A percentile compares a stretch with the other conserved stretches of the same genome.
phyloP scores from a whole-genome alignment of 2,888 invertebrate species.

The Agrenia bidenticulata region DNA sequence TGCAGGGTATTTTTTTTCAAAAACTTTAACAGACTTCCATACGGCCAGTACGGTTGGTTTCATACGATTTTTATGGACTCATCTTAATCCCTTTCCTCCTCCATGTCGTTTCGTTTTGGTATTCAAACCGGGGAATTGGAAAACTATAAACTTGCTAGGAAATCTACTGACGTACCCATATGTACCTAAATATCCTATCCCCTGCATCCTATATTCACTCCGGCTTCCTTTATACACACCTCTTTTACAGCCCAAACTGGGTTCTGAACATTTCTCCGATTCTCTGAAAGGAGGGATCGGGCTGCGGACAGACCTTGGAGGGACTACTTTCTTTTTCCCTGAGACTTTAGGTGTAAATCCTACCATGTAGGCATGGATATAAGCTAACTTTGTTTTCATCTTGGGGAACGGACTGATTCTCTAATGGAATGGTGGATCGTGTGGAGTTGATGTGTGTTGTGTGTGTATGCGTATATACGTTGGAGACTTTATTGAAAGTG shows the following conservation, averaged over 20 bases:
- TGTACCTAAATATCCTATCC: no score
- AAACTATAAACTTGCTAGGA: slow-evolving; percentile 33
- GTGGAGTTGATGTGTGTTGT: no score
- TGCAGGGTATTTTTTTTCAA: neutral
- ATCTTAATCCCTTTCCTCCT: slow-evolving; percentile 14
- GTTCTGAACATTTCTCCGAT: neutral
- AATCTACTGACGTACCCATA: no score
- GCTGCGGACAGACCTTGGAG: no score
- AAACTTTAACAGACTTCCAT: slow-evolving; percentile 9
- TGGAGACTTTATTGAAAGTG: no score
- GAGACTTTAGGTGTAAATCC: no score
- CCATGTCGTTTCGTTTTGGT: slow-evolving; percentile 24
- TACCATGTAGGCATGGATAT: no score
- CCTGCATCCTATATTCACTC: neutral
- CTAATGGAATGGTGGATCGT: no score
- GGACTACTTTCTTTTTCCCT: no score
- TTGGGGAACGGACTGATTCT: no score
- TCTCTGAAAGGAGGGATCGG: neutral
- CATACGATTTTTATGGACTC: slow-evolving; percentile 13
- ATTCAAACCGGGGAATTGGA: slow-evolving; percentile 27
- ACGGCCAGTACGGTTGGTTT: neutral
- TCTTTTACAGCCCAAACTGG: slow-evolving; percentile 1
- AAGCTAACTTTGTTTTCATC: no score
- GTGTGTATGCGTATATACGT: no score
- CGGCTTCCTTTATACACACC: neutral